Percentiles rank a stretch among this genome's conserved stretches.
phyloP scores from a whole-genome alignment of 2,888 invertebrate genomes.

The Cartodere bifasciata region DNA sequence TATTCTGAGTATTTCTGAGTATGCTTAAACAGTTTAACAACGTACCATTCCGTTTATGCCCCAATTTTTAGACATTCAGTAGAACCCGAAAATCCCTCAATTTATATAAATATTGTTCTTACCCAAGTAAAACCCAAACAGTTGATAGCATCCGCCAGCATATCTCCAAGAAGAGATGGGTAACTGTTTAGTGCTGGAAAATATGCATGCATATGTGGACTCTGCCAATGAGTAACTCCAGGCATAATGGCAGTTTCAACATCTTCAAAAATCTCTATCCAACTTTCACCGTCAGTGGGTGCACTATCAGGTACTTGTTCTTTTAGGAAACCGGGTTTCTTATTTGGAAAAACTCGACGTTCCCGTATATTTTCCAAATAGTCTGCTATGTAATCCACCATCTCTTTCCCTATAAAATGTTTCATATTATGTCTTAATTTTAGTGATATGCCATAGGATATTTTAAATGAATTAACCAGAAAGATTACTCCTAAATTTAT shows the following conservation, averaged over 20 bases:
- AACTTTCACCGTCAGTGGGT: constrained; percentile 75
- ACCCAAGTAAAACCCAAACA: constrained; percentile 97
- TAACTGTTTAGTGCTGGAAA: constrained; percentile 92
- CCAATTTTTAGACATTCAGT: too few relatives aligned
- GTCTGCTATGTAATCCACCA: constrained; percentile 97
- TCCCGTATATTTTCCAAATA: constrained; percentile 86
- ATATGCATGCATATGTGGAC: constrained; percentile 96
- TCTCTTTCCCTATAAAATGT: constrained; percentile 63
- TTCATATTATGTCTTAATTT: too few relatives aligned
- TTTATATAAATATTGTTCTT: constrained; percentile 34
- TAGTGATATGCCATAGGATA: too few relatives aligned
- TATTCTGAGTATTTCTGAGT: too few relatives aligned
- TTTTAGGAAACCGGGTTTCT: constrained; percentile 88
- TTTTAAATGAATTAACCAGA: too few relatives aligned
- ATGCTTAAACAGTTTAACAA: too few relatives aligned
- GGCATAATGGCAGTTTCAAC: constrained; percentile 94
- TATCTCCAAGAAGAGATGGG: constrained; percentile 89
- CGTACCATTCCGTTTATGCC: too few relatives aligned
- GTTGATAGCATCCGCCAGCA: constrained; percentile 90
- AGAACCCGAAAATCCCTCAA: too few relatives aligned
- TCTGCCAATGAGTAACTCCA: constrained; percentile 94
- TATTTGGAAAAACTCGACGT: constrained; percentile 83
- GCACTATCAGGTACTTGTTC: constrained; percentile 75
- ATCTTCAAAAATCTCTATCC: constrained; percentile 85
- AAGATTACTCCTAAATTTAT: too few relatives aligned